Evolutionary conservation across 2,888 invertebrate genomes (phyloP), one percentile per base, ranked within the genome.

Genomic region (Lochmaea crataegi): DNA sequence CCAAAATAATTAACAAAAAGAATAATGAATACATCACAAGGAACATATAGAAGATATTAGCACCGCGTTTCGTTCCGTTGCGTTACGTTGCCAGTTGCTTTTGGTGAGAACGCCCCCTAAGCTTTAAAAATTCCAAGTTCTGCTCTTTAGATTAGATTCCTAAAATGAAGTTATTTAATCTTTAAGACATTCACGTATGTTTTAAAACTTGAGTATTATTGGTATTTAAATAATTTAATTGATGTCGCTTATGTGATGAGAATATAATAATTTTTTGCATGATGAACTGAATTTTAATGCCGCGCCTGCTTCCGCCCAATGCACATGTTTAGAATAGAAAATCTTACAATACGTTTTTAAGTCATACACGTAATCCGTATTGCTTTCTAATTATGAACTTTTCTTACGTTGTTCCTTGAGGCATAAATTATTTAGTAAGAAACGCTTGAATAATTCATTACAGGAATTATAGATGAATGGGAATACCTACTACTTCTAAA

Each of bases 251-350:
- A 45, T 45, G 45, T 45, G 12, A 11, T 45, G 45, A 45, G 45
- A 12, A 45, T 12, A 45, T 45, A 45, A 12, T 1, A 12, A 45
- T 45, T 12, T 45, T 45, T 45, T 45, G 45, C 14, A 12, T 4
- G 45, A 12, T 4, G 45, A 45, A 45, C 45, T 12, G 45, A 45
- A 45, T 45, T 45, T 45, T 45, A 22, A 56, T 22, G 12, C 56
- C 56, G 22, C n/a, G 11, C 56, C 56, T 56, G 56, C 22, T 16
- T 56, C 56, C 22, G 56, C 12, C 7, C 56, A 22, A 22, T 22
- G n/a, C 74, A 74, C 74, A 71, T 74, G 74, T 74, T 63, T 45
- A n/a, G 74, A 74, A 74, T 74, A 42, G 64, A 58, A 63, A 74
- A 69, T 45, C 11, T 61, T 69, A 70, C 51, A 64, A 66, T 67